Base-by-base conservation (phyloP, 2,797 vertebrate species). In the Neomorphus geoffroyi region DNA sequence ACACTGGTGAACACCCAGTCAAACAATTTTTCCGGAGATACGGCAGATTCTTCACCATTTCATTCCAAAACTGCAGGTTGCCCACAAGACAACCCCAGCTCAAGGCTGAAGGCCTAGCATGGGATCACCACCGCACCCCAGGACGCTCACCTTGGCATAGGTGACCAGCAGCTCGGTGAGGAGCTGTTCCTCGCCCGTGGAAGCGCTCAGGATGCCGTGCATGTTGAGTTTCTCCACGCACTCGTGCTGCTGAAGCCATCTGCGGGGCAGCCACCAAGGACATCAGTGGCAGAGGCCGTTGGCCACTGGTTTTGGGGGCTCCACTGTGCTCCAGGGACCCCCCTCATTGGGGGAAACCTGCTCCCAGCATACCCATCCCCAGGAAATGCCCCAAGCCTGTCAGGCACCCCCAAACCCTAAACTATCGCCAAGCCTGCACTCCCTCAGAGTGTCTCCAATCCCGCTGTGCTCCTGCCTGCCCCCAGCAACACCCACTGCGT, bases 171-270 rank as follows among this genome's bases (percentile, higher is more conserved):
- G 96, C 92, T 99, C 99, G 13, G 98, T 98, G 66, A 99, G 97
- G 74, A 98, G 98, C 97, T 99, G 99, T 18, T 99, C 98, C 57
- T 98, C 98, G 89, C 97, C 97, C 4, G 93, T 66, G 0, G 98
- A 98, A 61, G 98, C 99, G 5, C 98, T 98, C 64, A 99, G 94
- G 93, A 99, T 98, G 4, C 99, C 98, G 57, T 99, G 99, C 98
- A 99, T 99, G 96, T 99, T 99, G 26, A 99, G 98, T 96, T 99
- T 99, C 97, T 99, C 99, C 53, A 99, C 97, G 12, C 97, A 97
- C 72, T 99, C 99, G 1, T 99, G 99, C 86, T 99, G 99, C 79
- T 60, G 98, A 93, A 98, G 98, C 99, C 99, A 99, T 92, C 99
- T 99, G 78, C 2, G 3, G 66, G 54, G 62, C 81, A 91, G 83